Evolutionary conservation across 2,888 invertebrate genomes (phyloP).

Genomic region (Myathropa florea): DNA sequence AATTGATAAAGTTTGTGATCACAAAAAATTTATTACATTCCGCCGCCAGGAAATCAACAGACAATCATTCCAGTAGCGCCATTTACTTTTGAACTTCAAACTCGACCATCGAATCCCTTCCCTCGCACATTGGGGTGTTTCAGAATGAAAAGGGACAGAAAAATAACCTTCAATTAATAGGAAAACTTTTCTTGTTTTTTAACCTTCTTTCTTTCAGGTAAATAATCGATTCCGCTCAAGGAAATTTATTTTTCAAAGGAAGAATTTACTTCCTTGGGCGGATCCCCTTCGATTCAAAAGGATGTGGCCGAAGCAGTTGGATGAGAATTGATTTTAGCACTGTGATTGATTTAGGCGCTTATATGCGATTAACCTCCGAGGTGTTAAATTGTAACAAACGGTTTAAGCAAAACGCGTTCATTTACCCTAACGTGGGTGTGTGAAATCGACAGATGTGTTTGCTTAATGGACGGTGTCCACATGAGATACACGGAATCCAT

Average conservation of each 20-base stretch:
- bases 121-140: not conserved
- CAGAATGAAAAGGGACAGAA: not conserved
- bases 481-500: not conserved
- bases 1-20: not conserved
- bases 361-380: not conserved
- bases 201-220: constrained; percentile 2
- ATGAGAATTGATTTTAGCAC: constrained; percentile 3
- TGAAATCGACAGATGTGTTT: not conserved
- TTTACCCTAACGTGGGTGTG: not conserved
- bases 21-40: not conserved
- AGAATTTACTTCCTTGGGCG: not conserved
- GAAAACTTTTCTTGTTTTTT: constrained; percentile 22
- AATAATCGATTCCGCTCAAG: constrained; percentile 28
- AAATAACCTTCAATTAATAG: constrained; percentile 29
- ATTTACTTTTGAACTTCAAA: not conserved
- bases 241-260: constrained; percentile 12
- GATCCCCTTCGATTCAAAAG: not conserved
- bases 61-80: not conserved
- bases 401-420: too few relatives aligned
- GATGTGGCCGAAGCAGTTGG: not conserved
- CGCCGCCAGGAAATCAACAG: not conserved
- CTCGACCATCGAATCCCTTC: not conserved
- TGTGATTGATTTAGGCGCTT: not conserved
- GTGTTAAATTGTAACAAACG: constrained; percentile 4
- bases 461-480: not conserved